A percentile compares a stretch with the other conserved stretches of the same genome.
Conservation (phyloP, 2,113 vertebrate genomes). For the Takifugu bimaculatus region DNA sequence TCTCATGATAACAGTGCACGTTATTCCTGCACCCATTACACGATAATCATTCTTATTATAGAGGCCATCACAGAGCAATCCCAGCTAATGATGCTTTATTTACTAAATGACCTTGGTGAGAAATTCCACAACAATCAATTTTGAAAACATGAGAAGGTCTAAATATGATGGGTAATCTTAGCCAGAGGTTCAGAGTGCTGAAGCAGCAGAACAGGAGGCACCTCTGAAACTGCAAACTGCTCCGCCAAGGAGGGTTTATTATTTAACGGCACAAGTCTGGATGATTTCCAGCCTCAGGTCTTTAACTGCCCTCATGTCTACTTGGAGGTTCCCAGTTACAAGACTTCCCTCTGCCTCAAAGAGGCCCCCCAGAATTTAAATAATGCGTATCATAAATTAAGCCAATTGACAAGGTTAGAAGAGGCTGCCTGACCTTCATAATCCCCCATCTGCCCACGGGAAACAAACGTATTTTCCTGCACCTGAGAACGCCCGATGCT, state of each 20-base stretch:
- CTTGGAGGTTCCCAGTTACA: not conserved
- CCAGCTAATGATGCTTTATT: constrained; percentile 39
- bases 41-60: constrained; percentile 37
- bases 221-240: constrained; percentile 13
- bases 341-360: constrained; percentile 1
- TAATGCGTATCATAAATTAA: not conserved
- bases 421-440: not conserved
- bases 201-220: constrained; percentile 38
- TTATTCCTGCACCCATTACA: constrained; percentile 36
- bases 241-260: constrained; percentile 12
- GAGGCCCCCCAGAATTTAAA: not conserved
- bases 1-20: constrained; percentile 12
- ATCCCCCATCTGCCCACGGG: constrained; percentile 1
- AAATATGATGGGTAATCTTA: constrained; percentile 37
- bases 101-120: constrained; percentile 38
- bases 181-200: constrained; percentile 33
- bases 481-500: not conserved
- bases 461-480: not conserved
- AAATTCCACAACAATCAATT: constrained; percentile 53
- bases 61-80: constrained; percentile 37
- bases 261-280: not conserved
- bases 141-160: constrained; percentile 30
- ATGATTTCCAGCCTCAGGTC: constrained; percentile 1
- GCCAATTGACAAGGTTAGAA: not conserved
- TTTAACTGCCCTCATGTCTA: not conserved